phyloP scores from a whole-genome alignment of 2,888 invertebrate species.

The Uloborus plumipes region DNA sequence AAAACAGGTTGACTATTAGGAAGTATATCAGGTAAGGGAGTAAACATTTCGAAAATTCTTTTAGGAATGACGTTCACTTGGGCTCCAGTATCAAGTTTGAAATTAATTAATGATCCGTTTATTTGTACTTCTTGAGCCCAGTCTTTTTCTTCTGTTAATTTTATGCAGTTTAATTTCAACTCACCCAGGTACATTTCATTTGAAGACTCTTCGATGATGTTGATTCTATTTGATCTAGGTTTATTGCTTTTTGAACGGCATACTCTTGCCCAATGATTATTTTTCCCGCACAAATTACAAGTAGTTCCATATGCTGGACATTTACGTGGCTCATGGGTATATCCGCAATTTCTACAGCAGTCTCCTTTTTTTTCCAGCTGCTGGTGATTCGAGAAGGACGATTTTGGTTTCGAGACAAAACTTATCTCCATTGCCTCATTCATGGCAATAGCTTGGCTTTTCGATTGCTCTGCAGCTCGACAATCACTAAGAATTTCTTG shows the following conservation, averaged over 20 bases:
- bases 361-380: neutral
- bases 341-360: neutral
- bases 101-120: neutral
- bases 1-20: neutral
- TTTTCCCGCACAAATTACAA: neutral
- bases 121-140: neutral
- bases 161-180: neutral
- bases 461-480: conserved; percentile 18
- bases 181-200: neutral
- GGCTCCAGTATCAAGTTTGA: conserved; percentile 20
- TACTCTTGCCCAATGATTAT: neutral
- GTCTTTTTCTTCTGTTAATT: neutral
- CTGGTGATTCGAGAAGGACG: neutral
- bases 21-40: neutral
- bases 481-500: conserved; percentile 14
- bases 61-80: conserved; percentile 15
- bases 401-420: neutral
- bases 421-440: neutral
- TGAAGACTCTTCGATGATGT: neutral
- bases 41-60: neutral
- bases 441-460: conserved; percentile 17
- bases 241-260: neutral
- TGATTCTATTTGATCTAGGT: neutral
- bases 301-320: conserved; percentile 26
- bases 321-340: neutral